Evolutionary conservation across 2,797 vertebrate genomes (phyloP).

Genomic region (Macrochelys suwanniensis): DNA sequence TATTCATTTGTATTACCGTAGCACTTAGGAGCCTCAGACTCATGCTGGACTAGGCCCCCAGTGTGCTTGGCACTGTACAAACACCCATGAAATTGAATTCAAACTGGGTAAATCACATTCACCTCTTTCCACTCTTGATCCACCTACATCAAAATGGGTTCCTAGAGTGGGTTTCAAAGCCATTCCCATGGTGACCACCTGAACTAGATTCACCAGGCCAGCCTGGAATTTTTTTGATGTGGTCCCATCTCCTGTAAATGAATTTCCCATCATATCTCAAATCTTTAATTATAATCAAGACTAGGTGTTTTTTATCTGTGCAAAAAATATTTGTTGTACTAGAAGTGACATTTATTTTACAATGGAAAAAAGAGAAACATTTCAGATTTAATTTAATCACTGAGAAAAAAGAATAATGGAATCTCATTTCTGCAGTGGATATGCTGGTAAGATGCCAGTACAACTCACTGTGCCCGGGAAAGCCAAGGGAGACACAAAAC

Average conservation of each 20-base stretch:
- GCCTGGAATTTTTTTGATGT: slow-evolving; percentile 56
- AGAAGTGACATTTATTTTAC: neutral
- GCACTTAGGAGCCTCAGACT: neutral
- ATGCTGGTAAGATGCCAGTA: slow-evolving; percentile 61
- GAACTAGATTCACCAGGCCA: slow-evolving; percentile 67
- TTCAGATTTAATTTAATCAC: slow-evolving; percentile 74
- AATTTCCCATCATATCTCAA: slow-evolving; percentile 8
- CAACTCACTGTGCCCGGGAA: slow-evolving; percentile 66
- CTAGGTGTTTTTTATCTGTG: slow-evolving; percentile 6
- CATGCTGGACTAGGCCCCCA: neutral
- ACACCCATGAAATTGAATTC: slow-evolving; percentile 29
- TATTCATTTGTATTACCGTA: slow-evolving; percentile 11
- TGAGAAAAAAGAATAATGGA: slow-evolving; percentile 40
- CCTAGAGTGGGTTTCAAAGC: slow-evolving; percentile 60
- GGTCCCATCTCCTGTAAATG: slow-evolving; percentile 3
- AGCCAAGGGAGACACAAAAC: slow-evolving; percentile 73
- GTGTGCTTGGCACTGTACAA: slow-evolving; percentile 14
- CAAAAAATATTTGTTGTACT: neutral
- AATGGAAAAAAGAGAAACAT: slow-evolving; percentile 12
- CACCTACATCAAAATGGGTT: slow-evolving; percentile 40
- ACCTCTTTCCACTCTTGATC: slow-evolving; percentile 41
- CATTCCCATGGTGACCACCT: slow-evolving; percentile 54
- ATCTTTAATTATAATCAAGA: slow-evolving; percentile 40
- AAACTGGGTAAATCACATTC: slow-evolving; percentile 11
- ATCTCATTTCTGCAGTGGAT: slow-evolving; percentile 38